Base-by-base conservation (phyloP, 2,888 invertebrate species). In the Hydropsyche betteni region DNA sequence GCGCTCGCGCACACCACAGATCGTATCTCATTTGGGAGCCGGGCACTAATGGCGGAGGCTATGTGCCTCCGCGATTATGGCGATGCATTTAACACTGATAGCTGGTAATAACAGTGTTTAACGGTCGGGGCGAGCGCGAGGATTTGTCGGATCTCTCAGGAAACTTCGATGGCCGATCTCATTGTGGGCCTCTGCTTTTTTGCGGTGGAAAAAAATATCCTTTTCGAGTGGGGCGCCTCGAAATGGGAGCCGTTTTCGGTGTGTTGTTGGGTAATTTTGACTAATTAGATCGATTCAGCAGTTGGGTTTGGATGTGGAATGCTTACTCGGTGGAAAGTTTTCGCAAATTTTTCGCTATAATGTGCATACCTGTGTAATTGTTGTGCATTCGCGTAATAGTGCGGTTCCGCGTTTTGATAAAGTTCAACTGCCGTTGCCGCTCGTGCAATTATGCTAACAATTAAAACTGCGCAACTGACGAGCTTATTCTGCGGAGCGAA, bases 71-170 rank as follows among this genome's bases (percentile, higher is more conserved):
- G 33, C 69, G 33, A 70, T 70, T 70, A 70, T 53, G 52, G 70
- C 70, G 33, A 70, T 70, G 70, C 70, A 70, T 70, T 70, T 70
- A 70, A 70, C 70, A 53, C 70, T 53, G 53, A 70, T 70, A 53
- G 53, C 53, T 34, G 70, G 70, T 53, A 53, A 51, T 53, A 53
- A 70, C 51, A 53, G 70, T 70, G 70, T 70, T 70, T 70, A 70
- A 50, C 51, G 50, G 36, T 36, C 44, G 44, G 10, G 6, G 7
- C 44, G 44, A 44, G 34, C 36, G 64, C 34, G 3, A 36, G 34
- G 33, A 12, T 33, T 36, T 24, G 24, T 4, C 33, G 64, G 64
- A 64, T 64, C 64, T 6, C 6, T 10, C 7, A 44, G 44, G 36
- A 64, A 64, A 36, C 64, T 16, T 24, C 58, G 58, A 58, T n/a